A percentile compares a stretch with the other conserved stretches of the same genome.
phyloP scores from a whole-genome alignment of 2,113 vertebrate species.

The Rostratula benghalensis region DNA sequence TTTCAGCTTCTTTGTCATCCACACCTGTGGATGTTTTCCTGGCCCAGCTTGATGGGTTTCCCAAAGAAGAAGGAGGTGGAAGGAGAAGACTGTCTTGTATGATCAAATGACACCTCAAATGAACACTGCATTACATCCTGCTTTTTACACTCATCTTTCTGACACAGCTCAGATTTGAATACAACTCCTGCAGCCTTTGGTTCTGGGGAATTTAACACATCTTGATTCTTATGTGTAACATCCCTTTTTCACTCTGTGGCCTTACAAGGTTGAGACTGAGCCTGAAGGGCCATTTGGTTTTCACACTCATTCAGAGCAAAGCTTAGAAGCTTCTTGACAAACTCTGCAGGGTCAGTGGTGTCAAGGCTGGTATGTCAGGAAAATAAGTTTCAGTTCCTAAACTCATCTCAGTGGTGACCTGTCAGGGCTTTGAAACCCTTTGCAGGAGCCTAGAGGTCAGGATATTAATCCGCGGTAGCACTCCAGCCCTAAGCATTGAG shows the following conservation, averaged over 20 bases:
- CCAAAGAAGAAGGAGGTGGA: background rate
- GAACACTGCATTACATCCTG: background rate
- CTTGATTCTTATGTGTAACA: slow-evolving; percentile 35
- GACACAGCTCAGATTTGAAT: background rate
- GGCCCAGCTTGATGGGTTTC: background rate
- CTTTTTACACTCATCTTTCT: background rate
- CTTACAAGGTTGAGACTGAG: background rate
- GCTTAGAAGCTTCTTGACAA: slow-evolving; percentile 44
- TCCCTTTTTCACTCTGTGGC: background rate
- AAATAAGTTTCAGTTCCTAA: slow-evolving; percentile 59
- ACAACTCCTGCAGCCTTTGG: background rate
- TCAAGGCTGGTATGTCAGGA: slow-evolving; percentile 26
- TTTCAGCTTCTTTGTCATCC: background rate
- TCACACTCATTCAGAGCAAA: slow-evolving; percentile 2
- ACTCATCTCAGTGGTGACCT: slow-evolving; percentile 53
- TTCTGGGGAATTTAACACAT: slow-evolving; percentile 27
- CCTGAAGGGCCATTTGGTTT: slow-evolving; percentile 20
- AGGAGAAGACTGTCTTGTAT: background rate
- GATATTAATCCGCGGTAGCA: slow-evolving; percentile 43
- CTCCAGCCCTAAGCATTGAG: background rate
- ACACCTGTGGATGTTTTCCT: background rate
- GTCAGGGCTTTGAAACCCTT: background rate
- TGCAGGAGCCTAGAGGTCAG: slow-evolving; percentile 31
- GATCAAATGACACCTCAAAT: background rate
- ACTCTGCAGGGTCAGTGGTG: background rate